A percentile compares a stretch with the other conserved stretches of the same genome.
Evolutionary conservation across 1,140 invertebrate genomes (phyloP).

Genomic region (Bilobella aurantiaca): DNA sequence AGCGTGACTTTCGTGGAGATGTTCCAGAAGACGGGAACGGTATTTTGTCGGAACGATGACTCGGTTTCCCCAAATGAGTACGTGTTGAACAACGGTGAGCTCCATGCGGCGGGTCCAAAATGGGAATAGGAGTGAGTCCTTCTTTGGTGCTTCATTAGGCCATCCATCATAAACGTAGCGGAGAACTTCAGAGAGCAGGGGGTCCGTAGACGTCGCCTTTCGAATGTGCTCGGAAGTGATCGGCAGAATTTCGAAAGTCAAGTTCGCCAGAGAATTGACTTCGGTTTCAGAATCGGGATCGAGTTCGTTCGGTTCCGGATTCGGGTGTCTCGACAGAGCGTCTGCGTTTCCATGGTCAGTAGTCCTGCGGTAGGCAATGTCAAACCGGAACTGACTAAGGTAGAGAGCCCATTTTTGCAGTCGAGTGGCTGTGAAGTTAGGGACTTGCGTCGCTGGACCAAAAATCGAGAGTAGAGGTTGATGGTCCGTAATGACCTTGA

Average conservation of each 20-base stretch:
- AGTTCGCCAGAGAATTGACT: background rate
- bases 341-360: constrained; percentile 1
- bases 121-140: background rate
- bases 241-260: background rate
- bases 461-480: constrained; percentile 41
- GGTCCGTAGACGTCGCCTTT: background rate
- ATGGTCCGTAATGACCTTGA: constrained; percentile 46
- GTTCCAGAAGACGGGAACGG: constrained; percentile 34
- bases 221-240: constrained; percentile 6
- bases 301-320: background rate
- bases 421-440: constrained; percentile 31
- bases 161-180: background rate
- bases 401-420: constrained; percentile 28
- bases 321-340: constrained; percentile 1
- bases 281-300: background rate
- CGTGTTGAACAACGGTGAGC: constrained; percentile 21
- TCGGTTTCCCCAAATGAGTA: constrained; percentile 36
- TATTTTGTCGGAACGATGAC: constrained; percentile 39
- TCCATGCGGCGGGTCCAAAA: constrained; percentile 24
- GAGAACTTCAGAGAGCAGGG: background rate
- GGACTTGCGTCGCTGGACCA: constrained; percentile 31
- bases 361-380: constrained; percentile 31
- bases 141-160: background rate
- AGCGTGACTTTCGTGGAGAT: constrained; percentile 40
- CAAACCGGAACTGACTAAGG: constrained; percentile 18